These are phyloP conservation scores for Zaprionus tsacasi DNA, from an alignment of 1,140 invertebrate species.

Conservation along the genomic window DNA sequence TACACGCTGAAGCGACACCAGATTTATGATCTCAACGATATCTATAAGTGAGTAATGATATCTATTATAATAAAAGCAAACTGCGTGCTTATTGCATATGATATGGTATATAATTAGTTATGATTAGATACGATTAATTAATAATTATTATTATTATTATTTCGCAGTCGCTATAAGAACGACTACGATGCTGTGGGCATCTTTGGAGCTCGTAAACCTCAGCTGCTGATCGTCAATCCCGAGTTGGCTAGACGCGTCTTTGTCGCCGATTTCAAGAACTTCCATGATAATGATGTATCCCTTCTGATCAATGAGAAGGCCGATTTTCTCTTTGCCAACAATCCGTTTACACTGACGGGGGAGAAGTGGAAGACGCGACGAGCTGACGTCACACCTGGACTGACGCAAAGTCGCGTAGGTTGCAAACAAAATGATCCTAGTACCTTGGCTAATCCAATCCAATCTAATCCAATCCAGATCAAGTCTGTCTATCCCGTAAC, in stretches of 20 bases:
- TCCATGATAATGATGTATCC: conserved; percentile 79
- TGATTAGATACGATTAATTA: too few relatives aligned
- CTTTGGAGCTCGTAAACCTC: conserved; percentile 57
- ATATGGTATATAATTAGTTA: too few relatives aligned
- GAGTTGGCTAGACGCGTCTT: conserved; percentile 85
- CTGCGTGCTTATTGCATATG: too few relatives aligned
- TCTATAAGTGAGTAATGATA: conserved; percentile 58
- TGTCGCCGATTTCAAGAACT: conserved; percentile 85
- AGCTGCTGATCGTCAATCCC: conserved; percentile 85
- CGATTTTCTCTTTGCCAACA: conserved; percentile 84
- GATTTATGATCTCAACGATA: conserved; percentile 59
- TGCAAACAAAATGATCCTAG: not conserved
- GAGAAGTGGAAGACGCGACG: conserved; percentile 86
- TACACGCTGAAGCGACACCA: conserved; percentile 56
- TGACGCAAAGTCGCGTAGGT: conserved; percentile 84
- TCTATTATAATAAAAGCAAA: not conserved
- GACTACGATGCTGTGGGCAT: conserved; percentile 73
- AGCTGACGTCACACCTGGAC: conserved; percentile 85
- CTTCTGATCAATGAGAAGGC: conserved; percentile 74
- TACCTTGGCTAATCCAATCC: not conserved
- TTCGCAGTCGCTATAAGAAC: conserved; percentile 56
- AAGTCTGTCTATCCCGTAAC: conserved; percentile 77
- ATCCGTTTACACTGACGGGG: conserved; percentile 84
- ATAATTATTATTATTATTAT: not conserved
- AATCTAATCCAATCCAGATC: conserved; percentile 47